Base-by-base conservation (phyloP, 2,113 vertebrate genomes). In the Gallinago jamesoni region DNA sequence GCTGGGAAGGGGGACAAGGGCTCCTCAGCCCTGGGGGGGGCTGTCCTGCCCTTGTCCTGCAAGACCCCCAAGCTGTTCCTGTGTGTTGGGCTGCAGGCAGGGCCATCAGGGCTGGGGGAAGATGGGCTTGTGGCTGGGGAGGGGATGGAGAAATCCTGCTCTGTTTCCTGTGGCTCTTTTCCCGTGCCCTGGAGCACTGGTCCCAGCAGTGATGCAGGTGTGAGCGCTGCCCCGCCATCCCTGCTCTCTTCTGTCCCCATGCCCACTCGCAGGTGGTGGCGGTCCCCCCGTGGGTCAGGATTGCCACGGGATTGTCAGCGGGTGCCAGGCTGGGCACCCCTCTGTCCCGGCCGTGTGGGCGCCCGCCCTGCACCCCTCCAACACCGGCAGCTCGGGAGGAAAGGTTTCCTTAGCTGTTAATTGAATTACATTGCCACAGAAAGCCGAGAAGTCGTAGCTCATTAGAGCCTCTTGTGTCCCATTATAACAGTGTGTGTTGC, bases 381-480 rank as follows among this genome's bases (percentile, higher is more conserved):
- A 63, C 41, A 28, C 91, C 10, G 0, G 73, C 60, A 48, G 90
- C 66, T 77, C 4, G 0, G 24, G 94, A 96, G 96, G 88, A 88
- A 56, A 85, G 86, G 84, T 92, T 97, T 95, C 84, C 89, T 81
- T 79, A 3, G 77, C 95, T 94, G 94, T 82, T 98, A 94, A 97
- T 96, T 98, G 97, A 97, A 97, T 97, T 97, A 96, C 95, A 96
- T 96, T 96, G 97, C 96, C 94, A 94, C 78, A 35, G 96, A 94
- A 96, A 95, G 94, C 94, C 62, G 70, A 94, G 96, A 79, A 94
- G 95, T 88, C 91, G 93, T 95, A 94, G 94, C 96, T 97, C 97
- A 96, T 95, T 97, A 97, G 96, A 96, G 87, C 89, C 97, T 96
- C 97, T 91, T 68, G 96, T 95, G 97, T 93, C 91, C 97, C 94